These are phyloP conservation scores for Neogobius melanostomus DNA, from an alignment of 2,113 vertebrate genomes.

Conservation along the genomic window DNA sequence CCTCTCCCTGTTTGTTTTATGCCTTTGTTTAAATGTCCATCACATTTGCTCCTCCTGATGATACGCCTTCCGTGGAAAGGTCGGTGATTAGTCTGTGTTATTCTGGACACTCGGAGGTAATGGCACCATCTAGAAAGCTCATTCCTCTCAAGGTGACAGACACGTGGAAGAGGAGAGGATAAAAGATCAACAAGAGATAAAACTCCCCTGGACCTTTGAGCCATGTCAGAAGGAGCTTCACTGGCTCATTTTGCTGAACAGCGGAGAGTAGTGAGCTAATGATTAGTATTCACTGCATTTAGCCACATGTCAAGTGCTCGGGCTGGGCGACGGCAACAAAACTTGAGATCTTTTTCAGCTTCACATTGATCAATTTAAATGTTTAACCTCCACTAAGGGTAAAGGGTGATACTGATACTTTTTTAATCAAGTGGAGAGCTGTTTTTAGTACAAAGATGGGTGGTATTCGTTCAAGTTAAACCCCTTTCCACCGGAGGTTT, in stretches of 20 bases:
- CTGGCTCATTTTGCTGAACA: constrained; percentile 7
- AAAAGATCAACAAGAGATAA: constrained; percentile 42
- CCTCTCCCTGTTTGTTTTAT: background rate
- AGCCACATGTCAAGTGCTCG: too few species aligned
- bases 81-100: constrained; percentile 25
- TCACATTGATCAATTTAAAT: too few species aligned
- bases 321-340: too few species aligned
- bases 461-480: too few species aligned
- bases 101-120: constrained; percentile 21
- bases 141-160: constrained; percentile 46
- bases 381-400: too few species aligned
- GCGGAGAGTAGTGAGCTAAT: too few species aligned
- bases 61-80: background rate
- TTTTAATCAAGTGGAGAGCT: too few species aligned
- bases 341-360: too few species aligned
- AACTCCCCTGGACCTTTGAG: constrained; percentile 37
- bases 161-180: constrained; percentile 27
- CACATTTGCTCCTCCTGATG: background rate
- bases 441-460: too few species aligned
- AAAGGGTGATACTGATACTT: too few species aligned
- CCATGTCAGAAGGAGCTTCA: constrained; percentile 35
- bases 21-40: background rate
- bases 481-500: too few species aligned
- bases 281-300: too few species aligned
- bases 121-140: constrained; percentile 31